phyloP scores from a whole-genome alignment of 2,888 invertebrate species.

The Eumacrocentrus americanus region DNA sequence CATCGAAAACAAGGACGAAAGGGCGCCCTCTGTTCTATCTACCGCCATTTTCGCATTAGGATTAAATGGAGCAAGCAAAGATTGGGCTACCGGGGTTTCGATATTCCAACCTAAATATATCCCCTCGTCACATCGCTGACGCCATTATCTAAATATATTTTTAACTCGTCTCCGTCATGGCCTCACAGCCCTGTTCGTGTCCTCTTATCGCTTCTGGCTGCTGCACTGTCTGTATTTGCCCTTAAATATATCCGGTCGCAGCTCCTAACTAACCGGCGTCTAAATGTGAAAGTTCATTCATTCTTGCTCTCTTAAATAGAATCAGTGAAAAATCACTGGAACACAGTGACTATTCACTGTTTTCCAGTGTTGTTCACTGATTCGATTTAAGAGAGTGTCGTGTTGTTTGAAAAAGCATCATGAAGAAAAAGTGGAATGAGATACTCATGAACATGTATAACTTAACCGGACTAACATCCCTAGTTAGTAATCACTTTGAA shows the following conservation, averaged over 20 bases:
- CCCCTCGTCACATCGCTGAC: no score
- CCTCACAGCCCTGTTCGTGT: not conserved
- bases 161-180: not conserved
- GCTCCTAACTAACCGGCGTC: not conserved
- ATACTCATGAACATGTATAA: no score
- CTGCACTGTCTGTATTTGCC: not conserved
- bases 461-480: no score
- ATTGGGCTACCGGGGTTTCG: not conserved
- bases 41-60: slow-evolving; percentile 3
- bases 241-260: not conserved
- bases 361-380: no score
- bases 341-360: no score
- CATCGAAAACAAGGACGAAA: slow-evolving; percentile 16
- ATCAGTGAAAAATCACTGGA: no score
- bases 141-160: no score
- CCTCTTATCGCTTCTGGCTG: not conserved
- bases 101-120: slow-evolving; percentile 18
- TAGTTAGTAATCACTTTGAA: no score
- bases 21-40: not conserved
- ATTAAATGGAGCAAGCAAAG: slow-evolving; percentile 7
- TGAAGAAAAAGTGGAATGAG: no score
- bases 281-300: slow-evolving; percentile 14
- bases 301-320: not conserved
- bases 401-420: no score
- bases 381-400: no score